Conservation (phyloP, 2,113 vertebrate genomes). For the Cyanoramphus novaezelandiae region DNA sequence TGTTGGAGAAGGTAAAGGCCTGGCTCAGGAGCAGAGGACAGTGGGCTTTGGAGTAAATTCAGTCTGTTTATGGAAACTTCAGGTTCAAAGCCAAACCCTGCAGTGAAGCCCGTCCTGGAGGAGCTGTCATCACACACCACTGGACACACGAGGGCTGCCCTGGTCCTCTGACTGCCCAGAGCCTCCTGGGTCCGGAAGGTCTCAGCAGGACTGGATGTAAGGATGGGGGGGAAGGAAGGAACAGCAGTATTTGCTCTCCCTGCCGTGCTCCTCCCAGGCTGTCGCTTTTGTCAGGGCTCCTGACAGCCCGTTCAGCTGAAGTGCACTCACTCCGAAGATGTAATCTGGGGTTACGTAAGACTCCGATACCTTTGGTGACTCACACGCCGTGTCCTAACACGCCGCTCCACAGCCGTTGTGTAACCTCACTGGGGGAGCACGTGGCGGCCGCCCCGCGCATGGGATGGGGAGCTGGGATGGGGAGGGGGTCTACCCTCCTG, state of each 20-base stretch:
- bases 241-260: neutral
- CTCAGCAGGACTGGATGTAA: neutral
- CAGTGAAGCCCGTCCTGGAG: neutral
- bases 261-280: conserved; percentile 2
- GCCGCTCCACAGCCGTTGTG: neutral
- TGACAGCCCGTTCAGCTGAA: conserved; percentile 48
- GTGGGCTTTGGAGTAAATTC: neutral
- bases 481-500: neutral
- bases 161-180: neutral
- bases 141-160: neutral
- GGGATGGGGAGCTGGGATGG: neutral
- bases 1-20: neutral
- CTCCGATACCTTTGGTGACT: conserved; percentile 38
- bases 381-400: neutral
- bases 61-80: neutral
- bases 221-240: neutral
- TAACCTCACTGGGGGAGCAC: neutral
- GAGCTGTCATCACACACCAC: neutral
- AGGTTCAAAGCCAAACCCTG: neutral
- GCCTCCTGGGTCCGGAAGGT: neutral
- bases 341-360: conserved; percentile 35
- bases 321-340: conserved; percentile 13
- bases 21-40: neutral
- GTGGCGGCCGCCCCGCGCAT: rapidly evolving
- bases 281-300: conserved; percentile 14